Evolutionary conservation across 2,113 vertebrate genomes (phyloP), one percentile per base, ranked within the genome.

Genomic region (Trematocara zebra): DNA sequence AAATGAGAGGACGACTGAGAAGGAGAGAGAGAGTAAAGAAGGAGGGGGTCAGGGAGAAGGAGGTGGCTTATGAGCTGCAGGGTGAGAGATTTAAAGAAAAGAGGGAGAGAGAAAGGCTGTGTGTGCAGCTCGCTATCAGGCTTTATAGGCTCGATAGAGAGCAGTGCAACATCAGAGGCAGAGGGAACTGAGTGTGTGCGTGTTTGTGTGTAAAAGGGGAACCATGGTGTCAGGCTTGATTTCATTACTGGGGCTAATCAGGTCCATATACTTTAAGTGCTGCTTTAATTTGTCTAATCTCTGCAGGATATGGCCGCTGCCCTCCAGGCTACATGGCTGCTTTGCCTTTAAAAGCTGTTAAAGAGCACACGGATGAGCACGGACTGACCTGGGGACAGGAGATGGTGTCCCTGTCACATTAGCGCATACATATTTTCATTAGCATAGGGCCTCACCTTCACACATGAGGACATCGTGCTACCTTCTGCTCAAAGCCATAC

Each of bases 181-280:
- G 35, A 61, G 59, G 28, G 80, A 88, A 79, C n/a, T 14, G 51
- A 23, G 67, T 85, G 85, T 82, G 78, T 15, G 14, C 49, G 61
- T 67, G 83, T 85, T 81, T 90, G 76, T 81, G 84, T 90, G 61
- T 79, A 49, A 81, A 87, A 83, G 35, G 87, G 81, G 86, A 59
- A 83, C 81, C n/a, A 17, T 85, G 42, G 88, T 93, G 94, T 94
- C 89, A 90, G 84, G 84, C 87, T 88, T 93, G 86, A 95, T 91
- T 94, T 92, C 91, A 94, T 94, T 93, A 93, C 88, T 7, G 42
- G 85, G 87, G 79, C 88, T 95, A 95, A 95, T 94, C 88, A 93
- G 94, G 87, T 93, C 88, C 93, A 94, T 92, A 94, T 94, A 92
- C 90, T 95, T 92, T 94, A 94, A 94, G 91, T 93, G 91, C 91